Conservation (phyloP, 2,888 invertebrate genomes). For the Palloptera scutellata region DNA sequence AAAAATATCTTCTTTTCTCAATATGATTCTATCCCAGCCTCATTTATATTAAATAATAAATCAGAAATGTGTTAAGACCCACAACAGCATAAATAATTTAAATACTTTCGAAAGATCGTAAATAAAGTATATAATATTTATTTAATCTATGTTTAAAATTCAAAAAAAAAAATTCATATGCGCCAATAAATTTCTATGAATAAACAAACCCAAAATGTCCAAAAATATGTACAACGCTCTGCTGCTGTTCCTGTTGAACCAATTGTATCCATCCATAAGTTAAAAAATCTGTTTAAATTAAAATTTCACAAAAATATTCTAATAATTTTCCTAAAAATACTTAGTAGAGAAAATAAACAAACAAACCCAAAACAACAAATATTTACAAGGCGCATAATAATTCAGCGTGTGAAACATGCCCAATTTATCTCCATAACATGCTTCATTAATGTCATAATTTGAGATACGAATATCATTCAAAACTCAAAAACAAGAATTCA, state of each 20-base stretch:
- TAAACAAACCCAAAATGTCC: background rate
- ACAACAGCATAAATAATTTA: conserved; percentile 52
- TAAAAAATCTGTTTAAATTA: conserved; percentile 7
- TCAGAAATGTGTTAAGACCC: conserved; percentile 53
- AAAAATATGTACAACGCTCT: background rate
- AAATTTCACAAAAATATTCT: conserved; percentile 15
- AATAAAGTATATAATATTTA: conserved; percentile 38
- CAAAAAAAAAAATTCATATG: background rate
- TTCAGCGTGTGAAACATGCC: conserved; percentile 33
- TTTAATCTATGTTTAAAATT: background rate
- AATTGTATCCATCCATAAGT: background rate
- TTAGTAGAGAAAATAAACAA: conserved; percentile 7
- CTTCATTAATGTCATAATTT: conserved; percentile 38
- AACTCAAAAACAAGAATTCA: background rate
- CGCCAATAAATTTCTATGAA: conserved; percentile 3
- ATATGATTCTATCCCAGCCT: background rate
- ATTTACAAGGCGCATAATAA: conserved; percentile 29
- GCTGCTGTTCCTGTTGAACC: background rate
- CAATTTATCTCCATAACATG: conserved; percentile 40
- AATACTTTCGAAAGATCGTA: conserved; percentile 47
- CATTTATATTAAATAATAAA: conserved; percentile 41
- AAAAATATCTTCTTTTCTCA: background rate
- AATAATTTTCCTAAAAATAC: conserved; percentile 28
- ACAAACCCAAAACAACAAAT: conserved; percentile 12
- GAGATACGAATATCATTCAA: conserved; percentile 9